phyloP scores from a whole-genome alignment of 1,140 invertebrate species.

The Diploscapter pachys region DNA sequence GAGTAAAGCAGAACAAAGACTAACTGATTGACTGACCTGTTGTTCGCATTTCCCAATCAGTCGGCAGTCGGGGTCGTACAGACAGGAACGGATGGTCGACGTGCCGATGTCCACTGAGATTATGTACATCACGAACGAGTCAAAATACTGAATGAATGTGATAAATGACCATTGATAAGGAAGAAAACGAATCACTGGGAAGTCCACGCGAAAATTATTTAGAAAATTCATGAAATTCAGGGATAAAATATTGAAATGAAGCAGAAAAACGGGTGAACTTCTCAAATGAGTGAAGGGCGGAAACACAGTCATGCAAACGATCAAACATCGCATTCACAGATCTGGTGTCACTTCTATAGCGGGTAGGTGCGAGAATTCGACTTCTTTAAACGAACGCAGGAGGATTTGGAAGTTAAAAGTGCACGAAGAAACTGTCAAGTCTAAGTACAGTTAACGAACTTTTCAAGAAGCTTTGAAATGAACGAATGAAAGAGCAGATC shows the following conservation, averaged over 20 bases:
- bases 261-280: too few relatives aligned
- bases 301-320: too few relatives aligned
- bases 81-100: constrained; percentile 76
- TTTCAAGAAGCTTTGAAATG: too few relatives aligned
- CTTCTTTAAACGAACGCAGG: too few relatives aligned
- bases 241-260: background rate
- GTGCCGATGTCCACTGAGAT: constrained; percentile 82
- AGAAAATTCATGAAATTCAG: background rate
- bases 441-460: too few relatives aligned
- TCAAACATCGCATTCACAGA: too few relatives aligned
- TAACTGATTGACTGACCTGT: constrained; percentile 66
- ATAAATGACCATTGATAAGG: background rate
- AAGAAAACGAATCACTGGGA: background rate
- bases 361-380: too few relatives aligned
- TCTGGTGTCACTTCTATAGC: too few relatives aligned
- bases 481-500: too few relatives aligned
- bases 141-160: background rate
- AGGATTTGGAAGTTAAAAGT: too few relatives aligned
- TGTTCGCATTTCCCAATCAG: constrained; percentile 68
- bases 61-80: constrained; percentile 71
- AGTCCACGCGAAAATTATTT: background rate
- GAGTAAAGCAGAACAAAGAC: background rate
- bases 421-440: too few relatives aligned
- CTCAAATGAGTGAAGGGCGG: too few relatives aligned
- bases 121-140: constrained; percentile 9